These are phyloP conservation scores for Achatina immaculata DNA, from an alignment of 1,140 invertebrate species.

Conservation along the genomic window DNA sequence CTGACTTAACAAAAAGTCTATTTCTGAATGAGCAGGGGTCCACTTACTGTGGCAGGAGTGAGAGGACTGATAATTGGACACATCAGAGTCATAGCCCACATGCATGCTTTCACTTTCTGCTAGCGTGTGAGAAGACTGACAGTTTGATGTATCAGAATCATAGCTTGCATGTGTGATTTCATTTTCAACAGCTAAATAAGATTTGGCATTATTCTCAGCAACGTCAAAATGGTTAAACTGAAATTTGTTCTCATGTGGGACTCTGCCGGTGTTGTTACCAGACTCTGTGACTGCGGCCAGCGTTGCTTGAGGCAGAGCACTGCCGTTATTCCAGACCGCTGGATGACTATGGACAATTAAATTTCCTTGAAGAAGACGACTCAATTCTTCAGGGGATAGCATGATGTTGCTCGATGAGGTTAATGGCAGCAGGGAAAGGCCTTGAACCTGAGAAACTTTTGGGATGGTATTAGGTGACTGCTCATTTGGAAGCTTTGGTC, in stretches of 20 bases:
- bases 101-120: background rate
- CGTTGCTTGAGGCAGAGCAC: no score
- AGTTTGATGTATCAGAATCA: background rate
- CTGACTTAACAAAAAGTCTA: background rate
- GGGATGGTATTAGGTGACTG: background rate
- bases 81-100: background rate
- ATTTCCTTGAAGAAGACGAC: slow-evolving; percentile 1
- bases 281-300: no score
- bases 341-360: background rate
- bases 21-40: no score
- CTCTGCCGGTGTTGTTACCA: no score
- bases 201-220: background rate
- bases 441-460: background rate
- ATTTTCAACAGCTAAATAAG: background rate
- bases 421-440: background rate
- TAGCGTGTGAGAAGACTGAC: background rate
- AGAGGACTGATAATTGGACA: background rate
- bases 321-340: no score
- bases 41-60: no score
- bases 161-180: background rate
- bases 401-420: background rate
- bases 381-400: background rate
- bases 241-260: no score
- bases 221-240: no score
- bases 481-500: background rate